Conservation (phyloP, 1,140 invertebrate species). For the Akabosia matsudoensis region DNA sequence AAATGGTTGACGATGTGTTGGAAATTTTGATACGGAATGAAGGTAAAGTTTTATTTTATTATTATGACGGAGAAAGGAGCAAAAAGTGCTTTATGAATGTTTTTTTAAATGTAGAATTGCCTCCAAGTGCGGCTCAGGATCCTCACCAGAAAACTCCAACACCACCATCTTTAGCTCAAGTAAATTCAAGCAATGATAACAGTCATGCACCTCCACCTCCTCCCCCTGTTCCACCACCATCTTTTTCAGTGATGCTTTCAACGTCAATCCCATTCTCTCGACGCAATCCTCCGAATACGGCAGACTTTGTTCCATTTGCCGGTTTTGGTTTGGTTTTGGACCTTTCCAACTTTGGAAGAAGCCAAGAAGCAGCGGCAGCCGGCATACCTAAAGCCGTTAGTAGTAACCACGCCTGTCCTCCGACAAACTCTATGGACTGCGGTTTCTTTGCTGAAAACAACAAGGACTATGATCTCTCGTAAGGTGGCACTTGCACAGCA, state of each 20-base stretch:
- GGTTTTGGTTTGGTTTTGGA: conserved; percentile 14
- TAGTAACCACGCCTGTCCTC: not conserved
- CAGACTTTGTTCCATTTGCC: not conserved
- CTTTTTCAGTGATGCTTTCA: conserved; percentile 55
- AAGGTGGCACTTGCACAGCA: conserved; percentile 24
- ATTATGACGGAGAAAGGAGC: not conserved
- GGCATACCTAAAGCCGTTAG: not conserved
- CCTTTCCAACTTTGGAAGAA: conserved; percentile 44
- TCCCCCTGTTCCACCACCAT: conserved; percentile 54
- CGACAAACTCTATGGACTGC: not conserved
- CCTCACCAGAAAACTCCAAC: conserved; percentile 60
- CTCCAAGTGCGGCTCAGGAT: conserved; percentile 78
- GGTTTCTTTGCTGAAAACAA: not conserved
- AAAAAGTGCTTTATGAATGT: not conserved
- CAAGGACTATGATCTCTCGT: conserved; percentile 12
- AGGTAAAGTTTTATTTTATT: conserved; percentile 49
- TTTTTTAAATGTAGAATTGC: conserved; percentile 62
- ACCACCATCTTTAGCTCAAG: conserved; percentile 52
- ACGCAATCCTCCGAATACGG: not conserved
- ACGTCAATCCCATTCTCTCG: conserved; percentile 49
- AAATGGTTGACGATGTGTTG: conserved; percentile 90
- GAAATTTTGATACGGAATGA: conserved; percentile 92
- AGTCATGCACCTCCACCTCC: conserved; percentile 49
- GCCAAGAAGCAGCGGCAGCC: conserved; percentile 2
- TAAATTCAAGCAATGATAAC: conserved; percentile 39